Evolutionary conservation across 2,888 invertebrate species (phyloP), one percentile per base, ranked within the genome.

Genomic region (Eumacrocentrus americanus): DNA sequence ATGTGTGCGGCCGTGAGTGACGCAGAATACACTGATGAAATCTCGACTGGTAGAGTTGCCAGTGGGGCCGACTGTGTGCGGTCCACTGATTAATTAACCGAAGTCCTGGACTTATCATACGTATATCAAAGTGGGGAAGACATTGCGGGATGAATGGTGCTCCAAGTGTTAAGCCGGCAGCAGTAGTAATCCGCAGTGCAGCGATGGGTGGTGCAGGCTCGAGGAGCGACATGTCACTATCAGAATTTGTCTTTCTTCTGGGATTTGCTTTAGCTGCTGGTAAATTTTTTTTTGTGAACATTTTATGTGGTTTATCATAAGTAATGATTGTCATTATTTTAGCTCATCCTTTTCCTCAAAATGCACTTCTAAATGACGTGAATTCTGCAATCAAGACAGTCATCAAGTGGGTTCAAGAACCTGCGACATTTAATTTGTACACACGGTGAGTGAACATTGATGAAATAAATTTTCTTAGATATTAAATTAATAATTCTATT

Each of bases 351-450:
- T 67, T 68, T 62, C 67, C 73, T 3, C 74, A 75, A 48, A 70
- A 71, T 53, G 68, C 70, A 3, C 52, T 75, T 44, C 57, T 75
- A 16, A 76, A 75, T 54, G 71, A 74, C 46, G 72, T 72, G 44
- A 73, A 74, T 56, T 64, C 67, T 2, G 63, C 68, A 52, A 67
- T 73, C 46, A 71, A 71, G 46, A 63, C 67, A 34, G 66, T 68
- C 34, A 60, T 68, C n/a, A 72, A 72, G 48, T 48, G 64, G 20
- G 54, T 60, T 11, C 64, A 65, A 14, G 75, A 76, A 61, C 73
- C 75, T 9, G 75, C 75, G 5, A 70, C 70, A 9, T 76, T 76
- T 35, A 73, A 76, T 46, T 62, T 76, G 47, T 76, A 76, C 53
- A 76, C 76, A 35, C 75, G 76, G 76, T 76, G 68, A 44, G 61